Conservation (phyloP, 1,140 invertebrate species). For the Drosophila erecta region DNA sequence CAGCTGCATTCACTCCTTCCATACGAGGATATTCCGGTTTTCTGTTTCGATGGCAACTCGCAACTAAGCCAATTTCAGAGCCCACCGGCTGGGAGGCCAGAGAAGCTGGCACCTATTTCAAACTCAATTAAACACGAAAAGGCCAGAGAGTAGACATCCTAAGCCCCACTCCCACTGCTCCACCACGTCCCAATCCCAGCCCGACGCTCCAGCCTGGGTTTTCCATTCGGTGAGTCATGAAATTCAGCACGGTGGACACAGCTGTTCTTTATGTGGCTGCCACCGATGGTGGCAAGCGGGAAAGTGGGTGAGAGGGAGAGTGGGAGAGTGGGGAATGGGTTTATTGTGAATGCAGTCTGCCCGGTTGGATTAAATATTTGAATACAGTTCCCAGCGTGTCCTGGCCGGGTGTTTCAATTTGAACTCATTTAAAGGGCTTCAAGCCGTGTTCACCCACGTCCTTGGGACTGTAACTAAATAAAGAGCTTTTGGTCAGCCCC, state of each 20-base stretch:
- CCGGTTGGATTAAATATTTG: slow-evolving; percentile 53
- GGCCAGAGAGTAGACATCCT: slow-evolving; percentile 14
- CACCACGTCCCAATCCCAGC: not conserved
- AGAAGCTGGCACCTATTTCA: slow-evolving; percentile 72
- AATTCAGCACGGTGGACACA: slow-evolving; percentile 50
- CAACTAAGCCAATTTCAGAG: slow-evolving; percentile 77
- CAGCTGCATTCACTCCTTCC: not conserved
- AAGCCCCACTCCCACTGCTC: not conserved
- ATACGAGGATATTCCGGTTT: slow-evolving; percentile 8
- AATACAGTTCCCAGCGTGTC: slow-evolving; percentile 42
- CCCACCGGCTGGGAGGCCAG: slow-evolving; percentile 17
- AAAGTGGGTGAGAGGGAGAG: not conserved
- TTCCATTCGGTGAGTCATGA: slow-evolving; percentile 35
- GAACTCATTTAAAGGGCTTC: slow-evolving; percentile 53
- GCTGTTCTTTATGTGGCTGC: slow-evolving; percentile 51
- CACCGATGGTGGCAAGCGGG: slow-evolving; percentile 1
- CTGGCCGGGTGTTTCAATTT: slow-evolving; percentile 37
- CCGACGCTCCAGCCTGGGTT: not conserved
- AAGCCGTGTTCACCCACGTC: slow-evolving; percentile 8
- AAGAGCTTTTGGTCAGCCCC: slow-evolving; percentile 30
- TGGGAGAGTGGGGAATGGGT: not conserved
- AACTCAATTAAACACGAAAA: slow-evolving; percentile 79
- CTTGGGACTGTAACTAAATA: slow-evolving; percentile 32
- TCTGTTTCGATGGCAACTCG: slow-evolving; percentile 21
- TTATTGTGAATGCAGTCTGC: slow-evolving; percentile 27